Evolutionary conservation across 2,888 invertebrate species (phyloP).

Genomic region (Hirtodrosophila cameraria): DNA sequence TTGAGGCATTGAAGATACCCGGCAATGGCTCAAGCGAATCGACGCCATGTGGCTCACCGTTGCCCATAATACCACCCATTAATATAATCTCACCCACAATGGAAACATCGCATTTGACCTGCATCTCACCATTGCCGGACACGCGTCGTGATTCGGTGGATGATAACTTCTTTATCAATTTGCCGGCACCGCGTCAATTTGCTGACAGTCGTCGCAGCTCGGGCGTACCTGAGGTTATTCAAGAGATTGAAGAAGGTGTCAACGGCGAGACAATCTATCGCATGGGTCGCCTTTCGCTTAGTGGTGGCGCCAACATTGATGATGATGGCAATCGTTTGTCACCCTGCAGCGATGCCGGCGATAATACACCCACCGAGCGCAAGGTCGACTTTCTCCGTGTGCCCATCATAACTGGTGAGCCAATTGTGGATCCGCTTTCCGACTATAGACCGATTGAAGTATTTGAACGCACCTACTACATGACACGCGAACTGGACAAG

Average conservation of each 20-base stretch:
- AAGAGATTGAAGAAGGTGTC: conserved; percentile 78
- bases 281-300: conserved; percentile 77
- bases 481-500: conserved; percentile 76
- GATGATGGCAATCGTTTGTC: conserved; percentile 78
- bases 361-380: conserved; percentile 67
- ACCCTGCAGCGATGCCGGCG: conserved; percentile 60
- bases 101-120: conserved; percentile 85
- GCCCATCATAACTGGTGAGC: conserved; percentile 78
- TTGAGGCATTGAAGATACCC: conserved; percentile 82
- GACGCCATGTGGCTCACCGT: conserved; percentile 82
- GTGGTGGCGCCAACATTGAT: conserved; percentile 81
- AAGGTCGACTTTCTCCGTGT: conserved; percentile 80
- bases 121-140: conserved; percentile 89
- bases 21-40: conserved; percentile 79
- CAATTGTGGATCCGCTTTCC: conserved; percentile 81
- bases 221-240: conserved; percentile 84
- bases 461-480: conserved; percentile 83
- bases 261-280: conserved; percentile 74
- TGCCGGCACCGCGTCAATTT: conserved; percentile 92
- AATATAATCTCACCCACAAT: conserved; percentile 84
- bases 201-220: conserved; percentile 91
- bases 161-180: conserved; percentile 85
- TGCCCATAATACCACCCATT: conserved; percentile 82
- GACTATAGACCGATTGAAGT: conserved; percentile 83
- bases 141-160: conserved; percentile 86